phyloP scores from a whole-genome alignment of 1,140 invertebrate genomes.

The Trichonephila clavipes region DNA sequence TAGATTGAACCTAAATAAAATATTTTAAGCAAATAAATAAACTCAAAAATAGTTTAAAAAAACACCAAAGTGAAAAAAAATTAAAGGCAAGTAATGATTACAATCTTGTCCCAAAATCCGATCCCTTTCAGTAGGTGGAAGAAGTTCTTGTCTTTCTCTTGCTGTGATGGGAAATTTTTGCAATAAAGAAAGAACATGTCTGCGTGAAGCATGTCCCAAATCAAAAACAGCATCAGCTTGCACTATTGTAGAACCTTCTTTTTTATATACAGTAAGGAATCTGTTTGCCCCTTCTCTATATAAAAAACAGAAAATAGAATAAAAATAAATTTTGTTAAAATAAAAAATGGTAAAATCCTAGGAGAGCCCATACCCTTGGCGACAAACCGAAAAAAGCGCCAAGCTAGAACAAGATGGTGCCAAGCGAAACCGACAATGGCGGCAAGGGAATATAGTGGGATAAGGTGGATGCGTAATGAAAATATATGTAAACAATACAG shows the following conservation, averaged over 20 bases:
- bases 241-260: conserved; percentile 86
- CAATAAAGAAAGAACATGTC: conserved; percentile 84
- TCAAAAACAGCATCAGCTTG: conserved; percentile 87
- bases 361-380: no score
- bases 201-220: conserved; percentile 85
- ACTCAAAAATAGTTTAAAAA: neutral
- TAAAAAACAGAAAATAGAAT: neutral
- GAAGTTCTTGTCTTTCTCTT: conserved; percentile 86
- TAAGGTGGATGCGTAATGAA: no score
- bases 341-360: no score
- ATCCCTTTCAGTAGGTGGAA: conserved; percentile 84
- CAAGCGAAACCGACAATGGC: no score
- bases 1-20: no score
- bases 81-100: conserved; percentile 69
- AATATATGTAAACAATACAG: no score
- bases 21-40: neutral
- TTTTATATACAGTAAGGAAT: conserved; percentile 88
- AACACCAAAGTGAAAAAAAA: neutral
- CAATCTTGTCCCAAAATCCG: conserved; percentile 80
- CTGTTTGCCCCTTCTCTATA: conserved; percentile 86
- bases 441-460: no score
- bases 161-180: conserved; percentile 87
- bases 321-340: neutral
- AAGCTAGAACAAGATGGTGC: no score
- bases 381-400: no score